These are phyloP conservation scores for Thumatha senex DNA, from an alignment of 2,888 invertebrate species.

Conservation along the genomic window DNA sequence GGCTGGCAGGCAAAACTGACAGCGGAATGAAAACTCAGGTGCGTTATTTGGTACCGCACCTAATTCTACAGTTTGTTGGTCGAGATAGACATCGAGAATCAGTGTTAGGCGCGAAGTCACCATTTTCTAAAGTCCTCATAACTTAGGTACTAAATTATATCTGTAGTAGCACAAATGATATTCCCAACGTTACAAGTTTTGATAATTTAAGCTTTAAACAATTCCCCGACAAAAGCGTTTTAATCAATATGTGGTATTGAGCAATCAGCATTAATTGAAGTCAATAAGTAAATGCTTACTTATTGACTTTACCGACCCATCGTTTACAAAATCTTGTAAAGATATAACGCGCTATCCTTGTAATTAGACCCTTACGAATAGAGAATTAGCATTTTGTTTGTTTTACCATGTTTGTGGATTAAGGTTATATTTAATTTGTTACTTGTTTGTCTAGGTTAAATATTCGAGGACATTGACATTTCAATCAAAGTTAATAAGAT, in stretches of 20 bases:
- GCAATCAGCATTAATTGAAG: background rate
- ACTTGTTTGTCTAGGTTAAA: background rate
- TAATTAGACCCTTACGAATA: slow-evolving; percentile 22
- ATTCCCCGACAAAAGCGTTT: background rate
- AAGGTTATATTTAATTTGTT: background rate
- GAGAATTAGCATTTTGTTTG: slow-evolving; percentile 5
- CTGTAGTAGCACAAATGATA: too few relatives aligned
- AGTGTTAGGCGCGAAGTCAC: too few relatives aligned
- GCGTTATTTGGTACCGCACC: too few relatives aligned
- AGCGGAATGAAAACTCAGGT: too few relatives aligned
- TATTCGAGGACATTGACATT: background rate
- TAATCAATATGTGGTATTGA: background rate
- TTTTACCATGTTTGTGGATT: slow-evolving; percentile 9
- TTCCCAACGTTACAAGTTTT: too few relatives aligned
- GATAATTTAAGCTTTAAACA: background rate
- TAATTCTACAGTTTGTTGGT: too few relatives aligned
- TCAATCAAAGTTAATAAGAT: slow-evolving; percentile 1
- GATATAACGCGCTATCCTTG: slow-evolving; percentile 16
- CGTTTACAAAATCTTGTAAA: slow-evolving; percentile 16
- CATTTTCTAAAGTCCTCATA: too few relatives aligned
- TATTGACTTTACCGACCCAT: slow-evolving; percentile 1
- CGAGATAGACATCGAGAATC: too few relatives aligned
- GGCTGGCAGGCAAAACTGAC: too few relatives aligned
- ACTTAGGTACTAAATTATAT: too few relatives aligned
- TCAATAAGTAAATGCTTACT: slow-evolving; percentile 16